A percentile compares a stretch with the other conserved stretches of the same genome.
phyloP scores from a whole-genome alignment of 2,797 vertebrate genomes.

The Lacerta viridis region DNA sequence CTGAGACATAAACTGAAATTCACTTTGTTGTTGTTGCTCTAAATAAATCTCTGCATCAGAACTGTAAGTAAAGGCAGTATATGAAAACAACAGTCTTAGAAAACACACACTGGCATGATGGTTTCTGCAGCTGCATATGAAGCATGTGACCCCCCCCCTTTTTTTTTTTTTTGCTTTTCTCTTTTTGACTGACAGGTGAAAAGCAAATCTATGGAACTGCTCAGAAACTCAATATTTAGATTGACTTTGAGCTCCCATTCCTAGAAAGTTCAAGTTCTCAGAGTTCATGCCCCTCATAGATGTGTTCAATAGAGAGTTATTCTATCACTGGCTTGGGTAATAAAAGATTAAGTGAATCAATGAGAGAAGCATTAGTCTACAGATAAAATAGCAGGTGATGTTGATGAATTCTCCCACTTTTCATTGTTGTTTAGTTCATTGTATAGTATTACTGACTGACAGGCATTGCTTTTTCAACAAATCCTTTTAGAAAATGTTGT shows the following conservation, averaged over 20 bases:
- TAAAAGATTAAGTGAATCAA: slow-evolving; percentile 28
- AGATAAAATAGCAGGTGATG: slow-evolving; percentile 28
- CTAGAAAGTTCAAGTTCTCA: not conserved
- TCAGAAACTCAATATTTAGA: slow-evolving; percentile 23
- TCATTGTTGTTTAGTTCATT: slow-evolving; percentile 7
- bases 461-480: slow-evolving; percentile 22
- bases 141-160: too few relatives aligned
- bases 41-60: not conserved
- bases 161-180: too few relatives aligned
- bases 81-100: not conserved
- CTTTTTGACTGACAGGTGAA: not conserved
- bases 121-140: not conserved
- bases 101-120: too few relatives aligned
- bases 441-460: not conserved
- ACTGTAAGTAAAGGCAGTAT: not conserved
- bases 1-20: not conserved
- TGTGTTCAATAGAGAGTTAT: slow-evolving; percentile 13
- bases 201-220: slow-evolving; percentile 10
- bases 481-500: slow-evolving; percentile 27
- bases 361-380: slow-evolving; percentile 10
- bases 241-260: not conserved
- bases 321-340: not conserved
- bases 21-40: not conserved
- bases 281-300: not conserved
- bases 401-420: slow-evolving; percentile 17